Evolutionary conservation across 2,797 vertebrate species (phyloP).

Genomic region (Echiichthys vipera): DNA sequence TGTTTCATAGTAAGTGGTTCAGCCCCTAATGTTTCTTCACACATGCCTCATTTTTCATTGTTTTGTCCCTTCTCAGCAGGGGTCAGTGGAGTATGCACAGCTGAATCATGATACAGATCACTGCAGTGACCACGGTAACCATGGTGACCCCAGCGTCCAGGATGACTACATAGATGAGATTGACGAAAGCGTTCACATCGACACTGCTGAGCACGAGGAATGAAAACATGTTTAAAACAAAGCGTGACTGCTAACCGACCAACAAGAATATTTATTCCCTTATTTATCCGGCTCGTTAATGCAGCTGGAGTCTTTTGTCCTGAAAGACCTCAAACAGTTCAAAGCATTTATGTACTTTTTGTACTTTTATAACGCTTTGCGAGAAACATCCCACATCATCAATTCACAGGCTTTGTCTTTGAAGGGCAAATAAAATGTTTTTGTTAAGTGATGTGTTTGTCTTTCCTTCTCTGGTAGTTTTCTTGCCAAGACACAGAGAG

Average conservation of each 20-base stretch:
- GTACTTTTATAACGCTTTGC: conserved; percentile 24
- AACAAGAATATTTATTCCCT: conserved; percentile 56
- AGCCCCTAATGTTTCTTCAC: neutral
- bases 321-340: conserved; percentile 6
- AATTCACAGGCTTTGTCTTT: conserved; percentile 21
- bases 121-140: conserved; percentile 23
- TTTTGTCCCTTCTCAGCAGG: conserved; percentile 53
- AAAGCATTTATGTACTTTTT: conserved; percentile 1
- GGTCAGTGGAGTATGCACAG: conserved; percentile 78
- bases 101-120: conserved; percentile 68
- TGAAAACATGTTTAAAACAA: conserved; percentile 5
- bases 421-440: conserved; percentile 64
- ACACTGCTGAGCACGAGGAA: conserved; percentile 9
- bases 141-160: conserved; percentile 24
- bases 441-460: conserved; percentile 22
- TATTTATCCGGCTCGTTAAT: conserved; percentile 48
- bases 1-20: neutral
- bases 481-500: conserved; percentile 7
- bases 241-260: conserved; percentile 18
- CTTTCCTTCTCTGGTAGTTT: conserved; percentile 8
- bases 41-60: neutral
- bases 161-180: conserved; percentile 19
- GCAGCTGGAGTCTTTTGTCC: conserved; percentile 27
- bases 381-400: conserved; percentile 15
- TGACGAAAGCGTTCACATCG: conserved; percentile 18